Evolutionary conservation across 2,113 vertebrate genomes (phyloP), one percentile per base, ranked within the genome.

Genomic region (Dascyllus trimaculatus): DNA sequence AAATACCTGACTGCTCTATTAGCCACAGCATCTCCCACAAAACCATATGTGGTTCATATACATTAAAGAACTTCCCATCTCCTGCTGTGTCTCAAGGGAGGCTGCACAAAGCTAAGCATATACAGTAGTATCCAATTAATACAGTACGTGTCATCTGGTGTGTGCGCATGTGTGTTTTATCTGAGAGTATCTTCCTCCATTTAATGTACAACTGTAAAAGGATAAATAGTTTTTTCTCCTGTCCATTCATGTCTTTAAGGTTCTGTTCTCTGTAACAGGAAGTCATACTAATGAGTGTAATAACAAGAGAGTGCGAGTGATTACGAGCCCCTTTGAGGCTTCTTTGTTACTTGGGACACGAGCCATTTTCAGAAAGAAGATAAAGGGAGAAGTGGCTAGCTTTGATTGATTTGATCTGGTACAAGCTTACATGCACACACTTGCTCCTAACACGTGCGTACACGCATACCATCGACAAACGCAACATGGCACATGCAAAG

Each of bases 21-120:
- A 68, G 75, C 75, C 59, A 24, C 63, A 8, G 19, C 48, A 7
- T 66, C 73, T 62, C 65, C 68, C 65, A 35, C 38, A 40, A 58
- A 78, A 52, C 80, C 68, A 2, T 71, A 81, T 88, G 78, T 74
- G 76, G 52, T 70, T 76, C 82, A 68, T 87, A 72, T 86, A 89
- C 84, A 83, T 89, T 92, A 88, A 89, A 90, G 78, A 38, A 67
- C 49, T 85, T 89, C 25, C 89, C 72, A 87, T 88, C 86, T 85
- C 14, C 58, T 19, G 58, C 3, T 40, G 21, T 0, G 22, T 78
- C 78, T 74, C 76, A 19, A 51, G 78, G 82, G 88, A 81, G 17
- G 19, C 52, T 51, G 14, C 63, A 78, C 71, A 84, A 78, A 89
- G 79, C 62, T 15, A 32, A 64, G 52, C 22, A 29, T 57, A 67